Evolutionary conservation across 2,888 invertebrate genomes (phyloP).

Genomic region (Taphrorychus bicolor): DNA sequence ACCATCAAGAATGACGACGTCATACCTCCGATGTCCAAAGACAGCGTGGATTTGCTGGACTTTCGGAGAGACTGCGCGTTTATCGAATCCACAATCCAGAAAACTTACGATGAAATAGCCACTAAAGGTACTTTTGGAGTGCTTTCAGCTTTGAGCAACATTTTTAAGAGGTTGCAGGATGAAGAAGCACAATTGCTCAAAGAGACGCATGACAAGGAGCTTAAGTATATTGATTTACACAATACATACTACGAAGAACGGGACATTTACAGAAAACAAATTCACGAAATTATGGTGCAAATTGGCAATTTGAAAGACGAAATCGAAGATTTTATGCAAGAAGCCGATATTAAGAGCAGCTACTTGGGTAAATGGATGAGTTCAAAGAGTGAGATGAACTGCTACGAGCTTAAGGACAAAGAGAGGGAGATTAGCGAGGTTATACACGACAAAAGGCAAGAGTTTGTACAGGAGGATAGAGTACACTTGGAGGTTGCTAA

Average conservation of each 20-base stretch:
- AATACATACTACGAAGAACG: constrained; percentile 44
- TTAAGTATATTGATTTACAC: constrained; percentile 42
- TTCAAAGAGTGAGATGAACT: constrained; percentile 57
- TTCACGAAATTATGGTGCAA: constrained; percentile 42
- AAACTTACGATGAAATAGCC: constrained; percentile 41
- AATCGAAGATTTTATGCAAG: constrained; percentile 51
- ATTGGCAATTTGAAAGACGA: constrained; percentile 52
- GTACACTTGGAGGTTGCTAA: constrained; percentile 55
- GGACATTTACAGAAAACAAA: constrained; percentile 36
- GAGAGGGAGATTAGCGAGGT: constrained; percentile 41
- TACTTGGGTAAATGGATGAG: constrained; percentile 55
- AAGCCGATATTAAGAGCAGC: constrained; percentile 49
- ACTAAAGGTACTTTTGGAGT: constrained; percentile 32
- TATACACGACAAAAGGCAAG: constrained; percentile 50
- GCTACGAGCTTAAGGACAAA: constrained; percentile 47
- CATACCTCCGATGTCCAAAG: constrained; percentile 22
- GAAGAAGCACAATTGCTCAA: constrained; percentile 40
- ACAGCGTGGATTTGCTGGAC: constrained; percentile 30
- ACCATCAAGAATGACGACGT: constrained; percentile 24
- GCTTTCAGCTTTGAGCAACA: constrained; percentile 41
- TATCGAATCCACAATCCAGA: constrained; percentile 39
- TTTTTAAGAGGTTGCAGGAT: constrained; percentile 34
- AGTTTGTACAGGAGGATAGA: constrained; percentile 56
- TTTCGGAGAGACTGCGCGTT: constrained; percentile 41
- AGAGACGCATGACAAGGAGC: constrained; percentile 34